phyloP scores from a whole-genome alignment of 53 echinoderm and acorn worm species.

The Echinometra lucunter region DNA sequence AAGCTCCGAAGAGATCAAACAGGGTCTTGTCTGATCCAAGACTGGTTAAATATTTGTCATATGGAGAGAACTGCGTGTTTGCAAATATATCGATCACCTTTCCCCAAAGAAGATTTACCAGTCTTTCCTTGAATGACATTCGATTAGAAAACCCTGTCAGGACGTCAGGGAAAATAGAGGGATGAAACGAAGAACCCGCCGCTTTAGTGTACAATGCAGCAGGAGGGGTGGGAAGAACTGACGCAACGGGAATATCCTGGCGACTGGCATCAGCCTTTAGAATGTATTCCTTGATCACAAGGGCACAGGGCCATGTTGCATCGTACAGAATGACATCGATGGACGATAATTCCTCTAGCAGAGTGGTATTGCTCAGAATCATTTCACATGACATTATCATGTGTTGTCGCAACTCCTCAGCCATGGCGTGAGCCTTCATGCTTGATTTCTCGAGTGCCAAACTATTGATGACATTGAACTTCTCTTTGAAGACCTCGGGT shows the following conservation, averaged over 20 bases:
- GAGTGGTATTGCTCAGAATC: no score
- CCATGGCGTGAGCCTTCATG: not conserved
- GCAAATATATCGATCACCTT: not conserved
- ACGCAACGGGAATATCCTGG: not conserved
- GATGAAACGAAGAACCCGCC: constrained; percentile 39
- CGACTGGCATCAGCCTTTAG: not conserved
- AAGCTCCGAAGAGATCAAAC: not conserved
- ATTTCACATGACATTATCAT: no score
- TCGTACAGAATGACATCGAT: not conserved
- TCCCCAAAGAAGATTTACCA: constrained; percentile 56
- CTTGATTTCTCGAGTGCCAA: no score
- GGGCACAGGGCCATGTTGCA: constrained; percentile 17
- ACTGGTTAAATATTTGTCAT: no score
- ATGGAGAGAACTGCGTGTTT: not conserved
- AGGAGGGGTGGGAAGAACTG: not conserved
- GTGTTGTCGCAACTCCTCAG: not conserved
- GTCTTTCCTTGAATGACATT: constrained; percentile 69
- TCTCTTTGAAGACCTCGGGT: no score
- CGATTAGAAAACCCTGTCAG: constrained; percentile 47
- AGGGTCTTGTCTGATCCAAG: not conserved
- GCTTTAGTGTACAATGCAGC: not conserved
- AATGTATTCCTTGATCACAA: not conserved
- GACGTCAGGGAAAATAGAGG: constrained; percentile 70
- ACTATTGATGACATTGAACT: no score
- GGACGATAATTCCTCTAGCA: not conserved